Evolutionary conservation across 2,113 vertebrate genomes (phyloP).

Genomic region (Cyprinodon variegatus): DNA sequence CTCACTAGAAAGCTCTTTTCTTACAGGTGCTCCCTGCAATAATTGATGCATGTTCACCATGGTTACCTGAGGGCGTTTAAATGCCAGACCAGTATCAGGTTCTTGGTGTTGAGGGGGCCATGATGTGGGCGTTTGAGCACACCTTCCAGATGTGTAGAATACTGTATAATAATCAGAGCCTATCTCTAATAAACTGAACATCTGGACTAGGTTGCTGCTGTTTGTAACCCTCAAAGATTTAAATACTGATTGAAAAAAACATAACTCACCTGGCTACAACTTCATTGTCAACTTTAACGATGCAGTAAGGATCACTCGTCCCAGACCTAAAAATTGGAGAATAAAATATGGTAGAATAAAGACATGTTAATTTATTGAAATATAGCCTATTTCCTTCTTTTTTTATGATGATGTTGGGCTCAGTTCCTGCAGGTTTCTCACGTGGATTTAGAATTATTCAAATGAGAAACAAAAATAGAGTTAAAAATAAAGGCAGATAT

Average conservation of each 20-base stretch:
- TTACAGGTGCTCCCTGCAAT: constrained; percentile 68
- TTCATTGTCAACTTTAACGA: constrained; percentile 91
- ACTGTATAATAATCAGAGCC: no score
- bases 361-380: not conserved
- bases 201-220: not conserved
- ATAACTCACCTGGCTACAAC: constrained; percentile 89
- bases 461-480: not conserved
- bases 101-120: constrained; percentile 56
- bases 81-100: constrained; percentile 77
- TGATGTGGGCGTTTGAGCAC: constrained; percentile 53
- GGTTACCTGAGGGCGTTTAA: constrained; percentile 79
- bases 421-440: not conserved
- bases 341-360: constrained; percentile 10
- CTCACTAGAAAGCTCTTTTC: constrained; percentile 38
- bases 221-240: not conserved
- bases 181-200: not conserved
- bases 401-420: not conserved
- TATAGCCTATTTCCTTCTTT: not conserved
- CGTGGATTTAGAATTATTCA: not conserved
- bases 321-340: constrained; percentile 80
- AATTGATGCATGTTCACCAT: constrained; percentile 81
- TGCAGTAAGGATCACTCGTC: constrained; percentile 92
- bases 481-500: not conserved
- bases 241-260: not conserved
- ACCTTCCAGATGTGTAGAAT: constrained; percentile 25